phyloP scores from a whole-genome alignment of 2,888 invertebrate genomes.

The Pegoplata infirma region DNA sequence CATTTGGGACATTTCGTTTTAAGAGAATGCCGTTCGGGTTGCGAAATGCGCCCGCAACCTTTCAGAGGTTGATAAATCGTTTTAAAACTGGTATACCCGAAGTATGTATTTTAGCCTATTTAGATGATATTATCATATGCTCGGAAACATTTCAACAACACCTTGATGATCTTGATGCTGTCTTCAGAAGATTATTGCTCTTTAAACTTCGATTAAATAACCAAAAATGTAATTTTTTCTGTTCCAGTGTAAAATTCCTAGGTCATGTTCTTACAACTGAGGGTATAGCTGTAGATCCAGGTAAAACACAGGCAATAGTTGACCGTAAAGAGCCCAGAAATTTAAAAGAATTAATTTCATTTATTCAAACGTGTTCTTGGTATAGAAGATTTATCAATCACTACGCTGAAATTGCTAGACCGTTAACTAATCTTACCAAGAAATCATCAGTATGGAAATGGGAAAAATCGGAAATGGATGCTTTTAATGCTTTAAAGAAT shows the following conservation, averaged over 20 bases:
- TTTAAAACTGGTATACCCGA: conserved; percentile 2
- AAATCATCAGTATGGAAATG: conserved; percentile 22
- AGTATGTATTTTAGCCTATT: conserved; percentile 6
- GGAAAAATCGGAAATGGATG: not conserved
- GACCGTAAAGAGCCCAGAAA: not conserved
- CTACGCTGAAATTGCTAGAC: not conserved
- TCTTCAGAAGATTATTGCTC: not conserved
- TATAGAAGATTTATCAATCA: conserved; percentile 28
- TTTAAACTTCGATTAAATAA: conserved; percentile 11
- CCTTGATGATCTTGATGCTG: not conserved
- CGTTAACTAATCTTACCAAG: conserved; percentile 32
- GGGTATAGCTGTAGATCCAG: conserved; percentile 3
- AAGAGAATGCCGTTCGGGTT: too few species aligned
- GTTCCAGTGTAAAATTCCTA: conserved; percentile 20
- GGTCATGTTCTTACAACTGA: not conserved
- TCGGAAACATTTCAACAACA: conserved; percentile 6
- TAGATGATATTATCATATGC: conserved; percentile 24
- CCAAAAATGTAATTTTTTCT: conserved; percentile 14
- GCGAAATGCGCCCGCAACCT: too few species aligned
- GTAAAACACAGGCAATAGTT: conserved; percentile 50
- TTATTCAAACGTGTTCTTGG: conserved; percentile 36
- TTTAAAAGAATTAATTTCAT: conserved; percentile 31
- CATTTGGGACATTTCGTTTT: too few species aligned
- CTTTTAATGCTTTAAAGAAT: conserved; percentile 26
- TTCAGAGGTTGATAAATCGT: conserved; percentile 24